Base-by-base conservation (phyloP, 2,797 vertebrate species). In the Takifugu ocellatus region DNA sequence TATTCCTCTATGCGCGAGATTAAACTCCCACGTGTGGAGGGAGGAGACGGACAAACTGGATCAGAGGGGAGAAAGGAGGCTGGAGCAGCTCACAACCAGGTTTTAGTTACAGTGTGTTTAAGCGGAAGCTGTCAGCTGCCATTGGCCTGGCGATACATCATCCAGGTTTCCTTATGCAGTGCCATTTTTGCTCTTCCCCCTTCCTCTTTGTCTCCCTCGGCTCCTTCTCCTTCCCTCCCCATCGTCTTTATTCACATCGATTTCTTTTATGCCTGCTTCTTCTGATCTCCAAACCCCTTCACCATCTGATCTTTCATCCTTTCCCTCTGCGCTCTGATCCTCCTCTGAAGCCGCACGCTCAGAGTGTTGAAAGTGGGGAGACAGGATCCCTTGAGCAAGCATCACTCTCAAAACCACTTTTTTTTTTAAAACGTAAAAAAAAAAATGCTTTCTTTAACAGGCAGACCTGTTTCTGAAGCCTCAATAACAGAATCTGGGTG, bases 1-100 rank as follows among this genome's bases (percentile, higher is more conserved):
- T 78, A 78, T 73, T 77, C 65, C 61, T 60, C 61, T 56, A 31
- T 68, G 68, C 51, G 54, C 51, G 52, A 56, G 60, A 78, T 77
- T 79, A 64, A 69, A 78, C 77, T 83, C 77, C 78, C 74, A 81
- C 77, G 46, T 46, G 10, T 45, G 1, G 46, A 56, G 61, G 16
- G 15, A 63, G 63, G 58, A 59, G 61, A 67, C 5, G 66, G 74
- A 54, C 72, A 77, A 78, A 61, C 66, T 74, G 57, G 63, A 77
- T 76, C 25, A 59, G 72, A 77, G 53, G 70, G 49, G 54, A 58
- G 5, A 49, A 65, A 15, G 48, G 31, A 46, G 42, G 42, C 52
- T 53, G 56, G 63, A 66, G 43, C 47, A 49, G 64, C 31, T 66
- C 10, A 69, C 54, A 69, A 68, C 25, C 68, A 61, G 56, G 54